A percentile compares a stretch with the other conserved stretches of the same genome.
Evolutionary conservation across 2,113 vertebrate species (phyloP).

Genomic region (Gorilla gorilla): DNA sequence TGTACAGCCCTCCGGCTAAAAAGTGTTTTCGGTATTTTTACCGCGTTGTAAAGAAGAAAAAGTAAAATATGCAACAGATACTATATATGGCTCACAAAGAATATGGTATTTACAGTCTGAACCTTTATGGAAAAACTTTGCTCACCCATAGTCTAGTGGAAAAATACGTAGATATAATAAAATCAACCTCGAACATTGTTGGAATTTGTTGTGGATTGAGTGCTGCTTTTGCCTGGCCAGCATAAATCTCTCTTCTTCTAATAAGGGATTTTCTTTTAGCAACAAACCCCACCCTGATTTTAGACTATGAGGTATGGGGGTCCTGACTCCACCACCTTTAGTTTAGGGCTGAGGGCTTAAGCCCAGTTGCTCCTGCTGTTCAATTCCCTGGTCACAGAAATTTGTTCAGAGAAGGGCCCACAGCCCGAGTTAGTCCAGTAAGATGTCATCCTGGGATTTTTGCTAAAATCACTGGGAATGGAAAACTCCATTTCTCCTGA

Average conservation of each 20-base stretch:
- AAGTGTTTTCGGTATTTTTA: background rate
- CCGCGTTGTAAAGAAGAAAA: background rate
- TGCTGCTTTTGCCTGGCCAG: background rate
- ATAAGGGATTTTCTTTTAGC: background rate
- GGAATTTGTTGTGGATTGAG: background rate
- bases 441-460: background rate
- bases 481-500: background rate
- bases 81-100: background rate
- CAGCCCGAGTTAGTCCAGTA: background rate
- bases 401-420: background rate
- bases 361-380: background rate
- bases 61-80: background rate
- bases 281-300: background rate
- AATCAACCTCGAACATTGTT: background rate
- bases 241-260: background rate
- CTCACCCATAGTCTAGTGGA: background rate
- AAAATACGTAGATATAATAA: background rate
- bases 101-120: background rate
- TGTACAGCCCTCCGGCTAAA: background rate
- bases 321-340: background rate
- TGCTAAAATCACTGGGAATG: background rate
- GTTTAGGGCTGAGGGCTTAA: background rate
- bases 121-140: background rate
- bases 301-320: background rate
- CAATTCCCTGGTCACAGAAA: background rate